Conservation (phyloP, 2,797 vertebrate genomes). For the Pitangus sulphuratus region DNA sequence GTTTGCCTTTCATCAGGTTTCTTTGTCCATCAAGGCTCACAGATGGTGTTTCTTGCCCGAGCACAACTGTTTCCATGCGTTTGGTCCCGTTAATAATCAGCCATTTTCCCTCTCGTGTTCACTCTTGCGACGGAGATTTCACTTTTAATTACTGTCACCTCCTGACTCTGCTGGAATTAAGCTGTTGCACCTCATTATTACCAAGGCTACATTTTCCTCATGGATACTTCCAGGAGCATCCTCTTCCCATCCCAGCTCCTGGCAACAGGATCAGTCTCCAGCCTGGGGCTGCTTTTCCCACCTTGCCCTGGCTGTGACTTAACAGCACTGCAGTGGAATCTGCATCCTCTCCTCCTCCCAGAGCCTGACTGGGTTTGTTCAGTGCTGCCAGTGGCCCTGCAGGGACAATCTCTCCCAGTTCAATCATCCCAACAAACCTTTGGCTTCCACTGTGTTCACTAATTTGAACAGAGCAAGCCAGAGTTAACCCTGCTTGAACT, state of each 20-base stretch:
- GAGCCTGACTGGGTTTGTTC: neutral
- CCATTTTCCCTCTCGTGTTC: neutral
- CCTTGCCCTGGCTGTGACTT: neutral
- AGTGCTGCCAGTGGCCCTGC: neutral
- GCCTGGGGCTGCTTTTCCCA: neutral
- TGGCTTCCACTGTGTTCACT: neutral
- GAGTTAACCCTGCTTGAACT: neutral
- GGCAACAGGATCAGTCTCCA: neutral
- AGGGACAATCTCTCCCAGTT: neutral
- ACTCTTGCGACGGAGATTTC: constrained; percentile 47
- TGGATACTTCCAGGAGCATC: neutral
- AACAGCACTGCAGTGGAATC: neutral
- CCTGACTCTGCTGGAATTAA: constrained; percentile 19
- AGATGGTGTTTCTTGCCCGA: neutral
- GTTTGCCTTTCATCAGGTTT: neutral
- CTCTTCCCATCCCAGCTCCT: neutral
- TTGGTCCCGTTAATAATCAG: constrained; percentile 6
- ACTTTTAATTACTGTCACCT: constrained; percentile 62
- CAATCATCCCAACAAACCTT: neutral
- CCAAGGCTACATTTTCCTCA: constrained; percentile 6
- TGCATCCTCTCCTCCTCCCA: neutral
- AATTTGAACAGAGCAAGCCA: neutral
- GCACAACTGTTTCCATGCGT: neutral
- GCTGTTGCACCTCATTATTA: neutral
- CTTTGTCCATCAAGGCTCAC: neutral